Evolutionary conservation across 2,113 vertebrate species (phyloP), one percentile per base, ranked within the genome.

Genomic region (Tonatia bakeri): DNA sequence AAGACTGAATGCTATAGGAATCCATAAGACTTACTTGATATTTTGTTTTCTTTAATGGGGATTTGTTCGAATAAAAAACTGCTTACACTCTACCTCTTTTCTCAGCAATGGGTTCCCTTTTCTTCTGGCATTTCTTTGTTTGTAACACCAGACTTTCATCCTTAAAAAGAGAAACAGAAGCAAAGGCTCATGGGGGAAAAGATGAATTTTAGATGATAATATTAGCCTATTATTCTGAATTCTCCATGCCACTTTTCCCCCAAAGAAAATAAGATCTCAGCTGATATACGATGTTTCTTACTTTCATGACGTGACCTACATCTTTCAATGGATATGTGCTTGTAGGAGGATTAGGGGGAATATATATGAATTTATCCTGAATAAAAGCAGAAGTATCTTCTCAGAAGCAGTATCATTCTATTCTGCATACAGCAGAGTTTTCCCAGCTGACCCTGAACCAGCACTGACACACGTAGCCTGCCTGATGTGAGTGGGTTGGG

Each of bases 191-290:
- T 36, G n/a, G 17, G 24, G 0, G 1, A 13, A 38, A 70, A 15
- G 20, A 56, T 56, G 54, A 80, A 91, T 72, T 90, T 90, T 61
- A 80, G 50, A 87, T 65, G 22, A 50, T 45, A 65, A 77, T 69
- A 43, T 84, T 73, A 92, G 36, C 56, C 22, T 54, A 59, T 61
- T 95, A 80, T 94, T 91, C 81, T 92, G 10, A 87, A 97, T 82
- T 94, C 19, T 75, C 64, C 10, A 50, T 52, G 43, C 7, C 31
- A 56, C 2, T n/a, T 84, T 65, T 15, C 10, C 50, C 47, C 9
- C 9, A 87, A 87, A 94, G 72, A 83, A 93, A 84, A 80, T 73
- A 84, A 88, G 85, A 85, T 40, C n/a, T 12, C 16, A 61, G 40
- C 45, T 72, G 59, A 80, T 43, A 54, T 45, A 72, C 26, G 31